phyloP scores from a whole-genome alignment of 2,888 invertebrate genomes.

The Pomacea canaliculata region DNA sequence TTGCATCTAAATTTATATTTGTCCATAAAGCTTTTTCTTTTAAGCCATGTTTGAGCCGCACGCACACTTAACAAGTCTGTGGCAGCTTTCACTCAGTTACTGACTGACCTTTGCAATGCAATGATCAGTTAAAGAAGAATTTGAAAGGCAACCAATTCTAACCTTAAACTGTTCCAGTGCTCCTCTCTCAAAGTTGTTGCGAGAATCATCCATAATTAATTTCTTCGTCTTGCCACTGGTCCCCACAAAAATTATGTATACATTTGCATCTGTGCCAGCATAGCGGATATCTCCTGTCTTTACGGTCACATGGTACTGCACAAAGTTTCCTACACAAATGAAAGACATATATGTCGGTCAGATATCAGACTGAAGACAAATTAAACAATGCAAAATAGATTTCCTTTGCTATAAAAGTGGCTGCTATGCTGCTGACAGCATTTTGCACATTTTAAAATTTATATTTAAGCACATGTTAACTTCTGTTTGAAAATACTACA shows the following conservation, averaged over 20 bases:
- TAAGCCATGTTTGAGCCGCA: too few species aligned
- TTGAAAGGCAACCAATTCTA: neutral
- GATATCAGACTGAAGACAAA: neutral
- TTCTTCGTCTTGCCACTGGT: conserved; percentile 48
- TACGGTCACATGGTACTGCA: conserved; percentile 53
- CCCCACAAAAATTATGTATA: conserved; percentile 59
- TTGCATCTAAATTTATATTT: too few species aligned
- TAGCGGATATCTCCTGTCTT: conserved; percentile 58
- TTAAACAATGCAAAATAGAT: neutral
- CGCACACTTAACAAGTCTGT: neutral
- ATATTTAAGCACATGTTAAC: too few species aligned
- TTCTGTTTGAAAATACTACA: too few species aligned
- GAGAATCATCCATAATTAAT: conserved; percentile 55
- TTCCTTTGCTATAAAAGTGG: neutral
- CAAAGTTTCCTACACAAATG: conserved; percentile 42
- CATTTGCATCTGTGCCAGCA: conserved; percentile 66
- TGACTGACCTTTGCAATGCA: too few species aligned
- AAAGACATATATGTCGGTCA: neutral
- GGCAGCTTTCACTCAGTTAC: neutral
- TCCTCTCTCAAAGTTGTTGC: conserved; percentile 63
- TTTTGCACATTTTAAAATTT: too few species aligned
- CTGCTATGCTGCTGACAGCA: neutral
- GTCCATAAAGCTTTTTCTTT: too few species aligned
- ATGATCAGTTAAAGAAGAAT: too few species aligned
- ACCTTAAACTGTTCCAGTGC: conserved; percentile 61